Conservation (phyloP, 2,113 vertebrate species). For the Dendropsophus ebraccatus region DNA sequence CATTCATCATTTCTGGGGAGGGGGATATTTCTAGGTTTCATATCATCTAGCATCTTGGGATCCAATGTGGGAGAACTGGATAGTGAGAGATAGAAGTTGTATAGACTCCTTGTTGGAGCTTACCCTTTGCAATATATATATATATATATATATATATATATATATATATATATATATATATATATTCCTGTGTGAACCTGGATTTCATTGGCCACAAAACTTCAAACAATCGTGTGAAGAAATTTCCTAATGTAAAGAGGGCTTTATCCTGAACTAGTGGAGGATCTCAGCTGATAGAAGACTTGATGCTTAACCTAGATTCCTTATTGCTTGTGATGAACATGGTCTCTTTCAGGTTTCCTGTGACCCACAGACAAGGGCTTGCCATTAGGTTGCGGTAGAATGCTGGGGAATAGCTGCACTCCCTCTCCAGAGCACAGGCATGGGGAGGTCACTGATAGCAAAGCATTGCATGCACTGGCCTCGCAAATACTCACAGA, state of each 20-base stretch:
- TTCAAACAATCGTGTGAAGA: too few relatives aligned
- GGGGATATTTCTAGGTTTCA: slow-evolving; percentile 71
- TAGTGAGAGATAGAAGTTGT: slow-evolving; percentile 71
- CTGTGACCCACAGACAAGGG: neutral
- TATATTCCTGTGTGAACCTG: too few relatives aligned
- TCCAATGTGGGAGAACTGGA: slow-evolving; percentile 67
- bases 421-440: neutral
- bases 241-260: neutral
- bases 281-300: neutral
- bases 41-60: slow-evolving; percentile 73
- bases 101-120: slow-evolving; percentile 54
- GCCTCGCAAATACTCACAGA: slow-evolving; percentile 47
- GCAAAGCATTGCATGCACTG: neutral
- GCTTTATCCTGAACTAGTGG: neutral
- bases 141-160: too few relatives aligned
- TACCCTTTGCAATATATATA: neutral
- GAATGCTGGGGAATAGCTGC: neutral
- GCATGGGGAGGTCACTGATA: neutral
- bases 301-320: neutral
- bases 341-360: neutral
- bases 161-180: too few relatives aligned
- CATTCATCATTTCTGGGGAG: slow-evolving; percentile 81
- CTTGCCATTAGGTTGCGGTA: neutral
- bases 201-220: too few relatives aligned
- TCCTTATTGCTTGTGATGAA: neutral